Evolutionary conservation across 1,140 invertebrate genomes (phyloP).

Genomic region (Hycleus phaleratus): DNA sequence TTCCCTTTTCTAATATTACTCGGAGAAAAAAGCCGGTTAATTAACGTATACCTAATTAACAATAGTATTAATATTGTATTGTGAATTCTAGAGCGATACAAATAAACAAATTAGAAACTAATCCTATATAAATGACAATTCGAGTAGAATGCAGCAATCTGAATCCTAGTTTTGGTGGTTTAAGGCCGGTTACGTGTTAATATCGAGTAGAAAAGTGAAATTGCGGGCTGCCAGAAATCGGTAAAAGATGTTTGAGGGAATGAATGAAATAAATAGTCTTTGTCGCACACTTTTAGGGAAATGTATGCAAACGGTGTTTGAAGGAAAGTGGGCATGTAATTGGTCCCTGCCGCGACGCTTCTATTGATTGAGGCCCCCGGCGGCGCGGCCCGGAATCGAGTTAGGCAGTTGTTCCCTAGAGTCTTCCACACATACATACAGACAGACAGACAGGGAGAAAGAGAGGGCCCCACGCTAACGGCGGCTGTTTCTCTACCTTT

Average conservation of each 20-base stretch:
- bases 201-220: constrained; percentile 9
- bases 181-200: neutral
- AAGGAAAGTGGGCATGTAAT: constrained; percentile 44
- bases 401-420: constrained; percentile 34
- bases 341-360: constrained; percentile 38
- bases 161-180: too few species aligned
- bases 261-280: constrained; percentile 25
- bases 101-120: too few species aligned
- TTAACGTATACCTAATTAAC: too few species aligned
- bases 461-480: constrained; percentile 4
- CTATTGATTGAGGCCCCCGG: constrained; percentile 38
- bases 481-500: constrained; percentile 5
- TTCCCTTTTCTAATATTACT: too few species aligned
- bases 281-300: constrained; percentile 27
- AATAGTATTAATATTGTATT: too few species aligned
- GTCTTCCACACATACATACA: constrained; percentile 2
- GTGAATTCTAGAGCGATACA: too few species aligned
- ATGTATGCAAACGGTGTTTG: constrained; percentile 44
- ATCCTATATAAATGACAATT: too few species aligned
- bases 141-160: too few species aligned
- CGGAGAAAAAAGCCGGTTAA: too few species aligned
- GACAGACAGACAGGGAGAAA: too few species aligned
- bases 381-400: constrained; percentile 31
- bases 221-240: constrained; percentile 7
- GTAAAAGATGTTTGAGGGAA: constrained; percentile 14